Percentiles rank a stretch among this genome's conserved stretches.
phyloP scores from a whole-genome alignment of 2,797 vertebrate genomes.

The Siniperca obscura region DNA sequence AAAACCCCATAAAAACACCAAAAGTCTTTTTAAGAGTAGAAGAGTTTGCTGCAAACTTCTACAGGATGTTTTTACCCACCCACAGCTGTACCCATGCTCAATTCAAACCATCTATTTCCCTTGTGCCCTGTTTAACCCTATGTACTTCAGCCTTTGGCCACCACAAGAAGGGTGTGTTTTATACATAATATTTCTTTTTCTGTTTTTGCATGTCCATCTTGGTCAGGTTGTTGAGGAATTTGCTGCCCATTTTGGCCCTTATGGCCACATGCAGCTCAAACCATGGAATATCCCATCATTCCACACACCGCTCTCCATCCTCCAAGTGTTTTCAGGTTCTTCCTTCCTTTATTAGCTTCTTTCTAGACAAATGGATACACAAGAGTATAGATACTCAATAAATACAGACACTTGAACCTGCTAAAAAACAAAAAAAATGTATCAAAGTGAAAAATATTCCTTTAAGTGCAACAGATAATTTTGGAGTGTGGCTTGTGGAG shows the following conservation, averaged over 20 bases:
- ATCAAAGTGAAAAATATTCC: conserved; percentile 52
- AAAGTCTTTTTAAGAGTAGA: conserved; percentile 59
- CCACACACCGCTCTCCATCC: conserved; percentile 13
- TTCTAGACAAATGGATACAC: neutral
- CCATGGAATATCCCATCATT: conserved; percentile 22
- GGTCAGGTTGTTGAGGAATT: conserved; percentile 62
- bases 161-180: conserved; percentile 85
- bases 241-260: conserved; percentile 38
- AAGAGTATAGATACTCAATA: neutral
- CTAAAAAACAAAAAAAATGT: conserved; percentile 25
- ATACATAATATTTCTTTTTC: conserved; percentile 80
- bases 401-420: conserved; percentile 11
- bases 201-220: conserved; percentile 58
- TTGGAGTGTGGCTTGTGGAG: conserved; percentile 61
- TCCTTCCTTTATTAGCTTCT: neutral
- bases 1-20: conserved; percentile 61
- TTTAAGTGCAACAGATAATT: conserved; percentile 54
- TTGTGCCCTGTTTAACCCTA: conserved; percentile 73
- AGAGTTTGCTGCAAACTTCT: conserved; percentile 55
- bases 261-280: conserved; percentile 31
- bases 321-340: conserved; percentile 11
- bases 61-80: conserved; percentile 73
- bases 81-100: conserved; percentile 66
- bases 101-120: conserved; percentile 79
- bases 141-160: conserved; percentile 57